phyloP scores from a whole-genome alignment of 1,140 invertebrate species.

The Ceratina australensis region DNA sequence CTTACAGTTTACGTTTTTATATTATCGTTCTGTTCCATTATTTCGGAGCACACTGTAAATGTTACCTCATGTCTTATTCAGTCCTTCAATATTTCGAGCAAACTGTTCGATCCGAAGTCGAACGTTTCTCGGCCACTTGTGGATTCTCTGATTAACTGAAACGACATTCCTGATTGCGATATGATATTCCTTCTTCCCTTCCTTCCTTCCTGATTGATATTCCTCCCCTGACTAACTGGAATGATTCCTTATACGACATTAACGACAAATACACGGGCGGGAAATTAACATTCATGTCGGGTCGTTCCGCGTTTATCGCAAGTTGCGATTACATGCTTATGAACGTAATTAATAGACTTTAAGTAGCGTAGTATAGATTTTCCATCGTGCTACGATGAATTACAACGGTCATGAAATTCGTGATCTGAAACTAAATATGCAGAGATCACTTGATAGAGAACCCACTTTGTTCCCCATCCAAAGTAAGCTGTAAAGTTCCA shows the following conservation, averaged over 20 bases:
- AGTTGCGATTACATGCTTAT: too few relatives aligned
- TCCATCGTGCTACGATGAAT: too few relatives aligned
- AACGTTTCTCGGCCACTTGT: slow-evolving; percentile 32
- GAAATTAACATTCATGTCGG: neutral
- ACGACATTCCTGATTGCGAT: slow-evolving; percentile 1
- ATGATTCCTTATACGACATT: too few relatives aligned
- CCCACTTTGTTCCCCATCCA: too few relatives aligned
- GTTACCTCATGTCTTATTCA: too few relatives aligned
- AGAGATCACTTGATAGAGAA: too few relatives aligned
- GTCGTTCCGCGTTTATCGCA: neutral
- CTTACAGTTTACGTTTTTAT: neutral
- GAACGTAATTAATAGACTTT: too few relatives aligned
- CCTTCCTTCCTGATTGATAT: neutral
- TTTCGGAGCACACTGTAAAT: too few relatives aligned
- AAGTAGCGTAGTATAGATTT: too few relatives aligned
- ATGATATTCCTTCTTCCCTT: neutral
- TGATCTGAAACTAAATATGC: too few relatives aligned
- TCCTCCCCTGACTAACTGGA: too few relatives aligned
- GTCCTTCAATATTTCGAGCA: neutral
- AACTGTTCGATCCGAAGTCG: neutral
- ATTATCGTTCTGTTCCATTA: neutral
- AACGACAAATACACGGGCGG: neutral
- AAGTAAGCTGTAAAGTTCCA: neutral
- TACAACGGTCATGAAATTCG: neutral
- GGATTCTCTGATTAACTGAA: slow-evolving; percentile 32